Percentiles rank a stretch among this genome's conserved stretches.
Conservation (phyloP, 2,113 vertebrate genomes). For the Eptesicus fuscus region DNA sequence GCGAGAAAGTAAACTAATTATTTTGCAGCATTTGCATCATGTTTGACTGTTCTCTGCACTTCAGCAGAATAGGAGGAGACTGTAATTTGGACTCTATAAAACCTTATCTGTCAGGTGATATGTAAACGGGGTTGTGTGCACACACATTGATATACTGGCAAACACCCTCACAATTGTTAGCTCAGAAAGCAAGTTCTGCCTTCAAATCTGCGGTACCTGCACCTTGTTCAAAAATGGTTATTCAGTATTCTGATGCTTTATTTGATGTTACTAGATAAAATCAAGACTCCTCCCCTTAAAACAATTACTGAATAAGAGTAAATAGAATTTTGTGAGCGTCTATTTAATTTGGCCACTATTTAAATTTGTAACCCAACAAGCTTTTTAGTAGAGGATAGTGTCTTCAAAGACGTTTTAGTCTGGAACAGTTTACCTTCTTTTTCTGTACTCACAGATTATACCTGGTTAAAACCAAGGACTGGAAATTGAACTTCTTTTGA, state of each 20-base stretch:
- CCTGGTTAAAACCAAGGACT: not conserved
- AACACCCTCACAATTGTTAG: not conserved
- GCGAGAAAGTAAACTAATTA: slow-evolving; percentile 62
- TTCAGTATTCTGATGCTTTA: not conserved
- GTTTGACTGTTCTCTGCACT: slow-evolving; percentile 60
- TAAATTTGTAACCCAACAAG: not conserved
- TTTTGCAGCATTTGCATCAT: slow-evolving; percentile 66
- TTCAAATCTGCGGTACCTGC: not conserved
- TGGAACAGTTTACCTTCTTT: not conserved
- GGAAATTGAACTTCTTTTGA: not conserved
- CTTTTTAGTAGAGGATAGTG: not conserved
- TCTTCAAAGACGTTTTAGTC: not conserved
- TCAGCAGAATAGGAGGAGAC: slow-evolving; percentile 54
- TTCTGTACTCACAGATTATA: not conserved
- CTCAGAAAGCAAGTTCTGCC: not conserved
- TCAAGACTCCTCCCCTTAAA: not conserved
- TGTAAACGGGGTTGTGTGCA: slow-evolving; percentile 57
- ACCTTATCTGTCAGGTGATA: slow-evolving; percentile 61
- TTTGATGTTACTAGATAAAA: slow-evolving; percentile 36
- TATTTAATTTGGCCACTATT: not conserved
- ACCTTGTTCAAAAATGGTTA: slow-evolving; percentile 6
- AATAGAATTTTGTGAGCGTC: slow-evolving; percentile 10
- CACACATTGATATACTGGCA: not conserved
- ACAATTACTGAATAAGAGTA: not conserved
- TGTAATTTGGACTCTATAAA: slow-evolving; percentile 74